phyloP scores from a whole-genome alignment of 30 jellyfish, hydroid and myxozoan genomes.

The Mastigias papua region DNA sequence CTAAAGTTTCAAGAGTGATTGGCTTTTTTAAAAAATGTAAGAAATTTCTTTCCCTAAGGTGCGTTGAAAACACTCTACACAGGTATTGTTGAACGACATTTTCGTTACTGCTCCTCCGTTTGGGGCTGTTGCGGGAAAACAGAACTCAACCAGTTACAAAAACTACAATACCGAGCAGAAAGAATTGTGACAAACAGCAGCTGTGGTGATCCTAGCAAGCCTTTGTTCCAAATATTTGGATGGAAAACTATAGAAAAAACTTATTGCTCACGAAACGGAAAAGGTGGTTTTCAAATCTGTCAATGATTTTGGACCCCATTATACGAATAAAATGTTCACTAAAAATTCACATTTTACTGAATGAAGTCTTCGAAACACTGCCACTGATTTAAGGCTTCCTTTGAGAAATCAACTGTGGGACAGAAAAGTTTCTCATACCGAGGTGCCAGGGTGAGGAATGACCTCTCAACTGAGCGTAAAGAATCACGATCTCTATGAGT shows the following conservation, averaged over 20 bases:
- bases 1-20: constrained; percentile 45
- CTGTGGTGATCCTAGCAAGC: constrained; percentile 51
- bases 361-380: background rate
- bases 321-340: background rate
- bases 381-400: background rate
- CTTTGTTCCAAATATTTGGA: constrained; percentile 23
- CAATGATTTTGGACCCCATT: background rate
- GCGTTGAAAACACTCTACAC: constrained; percentile 47
- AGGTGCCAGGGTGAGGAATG: background rate
- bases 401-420: background rate
- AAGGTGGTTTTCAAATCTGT: background rate
- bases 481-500: background rate
- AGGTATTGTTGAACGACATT: constrained; percentile 58
- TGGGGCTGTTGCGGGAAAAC: constrained; percentile 51
- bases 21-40: constrained; percentile 40
- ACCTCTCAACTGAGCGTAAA: background rate
- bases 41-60: constrained; percentile 37
- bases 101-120: constrained; percentile 52
- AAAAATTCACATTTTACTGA: background rate
- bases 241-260: background rate
- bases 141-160: constrained; percentile 38
- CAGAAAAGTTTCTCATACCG: background rate
- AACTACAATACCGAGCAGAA: constrained; percentile 57
- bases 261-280: background rate
- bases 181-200: constrained; percentile 42